Percentiles rank a stretch among this genome's conserved stretches.
Evolutionary conservation across 1,140 invertebrate genomes (phyloP).

Genomic region (Asobara japonica): DNA sequence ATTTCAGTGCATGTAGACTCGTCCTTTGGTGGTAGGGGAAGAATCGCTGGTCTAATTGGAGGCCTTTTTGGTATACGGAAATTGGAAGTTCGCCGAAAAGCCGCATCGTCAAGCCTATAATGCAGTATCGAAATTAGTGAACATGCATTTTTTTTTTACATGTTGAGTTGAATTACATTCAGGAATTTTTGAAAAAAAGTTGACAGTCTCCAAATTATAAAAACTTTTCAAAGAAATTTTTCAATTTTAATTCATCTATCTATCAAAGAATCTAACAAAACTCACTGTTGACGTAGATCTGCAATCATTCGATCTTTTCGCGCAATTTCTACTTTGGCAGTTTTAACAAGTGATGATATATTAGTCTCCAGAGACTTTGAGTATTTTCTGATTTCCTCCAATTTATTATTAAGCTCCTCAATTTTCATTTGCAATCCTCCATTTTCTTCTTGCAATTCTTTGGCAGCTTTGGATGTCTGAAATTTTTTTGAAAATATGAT

Average conservation of each 20-base stretch:
- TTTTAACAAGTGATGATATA: constrained; percentile 63
- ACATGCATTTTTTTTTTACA: too few species aligned
- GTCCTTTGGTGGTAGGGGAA: not conserved
- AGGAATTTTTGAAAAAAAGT: not conserved
- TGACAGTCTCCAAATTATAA: not conserved
- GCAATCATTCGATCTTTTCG: constrained; percentile 62
- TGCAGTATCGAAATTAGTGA: not conserved
- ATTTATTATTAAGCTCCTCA: constrained; percentile 30
- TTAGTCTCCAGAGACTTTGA: constrained; percentile 55
- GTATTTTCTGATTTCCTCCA: constrained; percentile 39
- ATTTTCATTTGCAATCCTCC: constrained; percentile 40
- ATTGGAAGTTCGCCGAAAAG: constrained; percentile 45
- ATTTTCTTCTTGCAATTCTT: constrained; percentile 35
- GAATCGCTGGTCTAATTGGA: not conserved
- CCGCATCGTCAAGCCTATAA: constrained; percentile 51
- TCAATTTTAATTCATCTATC: not conserved
- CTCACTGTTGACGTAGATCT: constrained; percentile 57
- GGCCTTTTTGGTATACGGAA: constrained; percentile 11
- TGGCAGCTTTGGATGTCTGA: not conserved
- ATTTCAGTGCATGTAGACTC: not conserved
- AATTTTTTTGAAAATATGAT: constrained; percentile 13
- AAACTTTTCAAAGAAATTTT: not conserved
- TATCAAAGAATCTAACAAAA: constrained; percentile 27
- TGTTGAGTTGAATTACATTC: too few species aligned
- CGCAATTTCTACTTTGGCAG: constrained; percentile 63